Evolutionary conservation across 2,113 vertebrate species (phyloP), one percentile per base, ranked within the genome.

Genomic region (Nycticebus coucang): DNA sequence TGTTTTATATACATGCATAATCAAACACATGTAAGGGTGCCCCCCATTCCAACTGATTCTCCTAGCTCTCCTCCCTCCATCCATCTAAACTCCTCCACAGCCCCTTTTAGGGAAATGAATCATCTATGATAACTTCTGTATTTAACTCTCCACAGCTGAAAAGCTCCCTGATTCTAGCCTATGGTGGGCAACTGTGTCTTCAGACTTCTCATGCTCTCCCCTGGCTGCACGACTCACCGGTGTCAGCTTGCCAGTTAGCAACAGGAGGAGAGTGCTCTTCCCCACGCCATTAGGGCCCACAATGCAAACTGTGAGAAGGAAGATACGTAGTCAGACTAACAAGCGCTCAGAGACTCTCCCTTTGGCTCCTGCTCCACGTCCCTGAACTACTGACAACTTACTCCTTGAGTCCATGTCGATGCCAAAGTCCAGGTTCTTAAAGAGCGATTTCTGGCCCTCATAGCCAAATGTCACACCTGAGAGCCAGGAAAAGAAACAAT

Each of bases 321-420:
- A 80, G 78, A 37, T 19, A 37, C 13, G 41, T 4, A 21, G 82
- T 97, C 62, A 94, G 17, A 64, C 24, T 26, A 28, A 41, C 14
- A 71, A 14, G 71, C 33, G 28, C 68, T 33, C 72, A 28, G 26
- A 28, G 19, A 50, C 33, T 22, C 13, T 69, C n/a, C n/a, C 41
- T 7, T 2, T 4, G n/a, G 60, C 82, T 35, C 28, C 59, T 0
- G 71, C 11, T 17, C 55, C 89, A 66, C 9, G 50, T 7, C 50
- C 55, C 55, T 3, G 1, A 59, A 5, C 33, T 68, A 37, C 26
- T 35, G 4, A 4, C 64, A 62, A 98, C 99, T 99, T 96, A 99
- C 99, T 99, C 97, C 99, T 98, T 5, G 99, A 99, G 12, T 99
- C 99, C 99, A 99, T 99, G 98, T 99, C 99, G 26, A 99, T 99